Percentiles rank a stretch among this genome's conserved stretches.
phyloP scores from a whole-genome alignment of 2,888 invertebrate species.

The Pycnomerus fuliginosus region DNA sequence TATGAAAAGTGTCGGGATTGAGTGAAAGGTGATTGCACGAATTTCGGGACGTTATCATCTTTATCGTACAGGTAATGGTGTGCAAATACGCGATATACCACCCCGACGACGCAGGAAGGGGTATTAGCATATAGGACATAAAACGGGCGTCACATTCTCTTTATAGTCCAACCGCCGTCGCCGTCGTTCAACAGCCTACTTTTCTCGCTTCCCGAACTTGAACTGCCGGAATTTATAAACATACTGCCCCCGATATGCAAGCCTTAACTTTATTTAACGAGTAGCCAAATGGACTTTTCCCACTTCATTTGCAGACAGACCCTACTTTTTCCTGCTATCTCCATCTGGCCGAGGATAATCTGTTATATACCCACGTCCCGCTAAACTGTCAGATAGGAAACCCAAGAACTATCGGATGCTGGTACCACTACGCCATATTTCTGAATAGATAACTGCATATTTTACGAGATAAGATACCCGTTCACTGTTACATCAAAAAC shows the following conservation, averaged over 20 bases:
- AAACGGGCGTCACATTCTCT: conserved; percentile 33
- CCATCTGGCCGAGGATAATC: conserved; percentile 29
- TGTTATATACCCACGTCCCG: conserved; percentile 30
- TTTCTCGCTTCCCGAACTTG: conserved; percentile 5
- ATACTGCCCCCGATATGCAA: conserved; percentile 13
- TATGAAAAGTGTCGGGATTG: too few species aligned
- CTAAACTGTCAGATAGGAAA: conserved; percentile 33
- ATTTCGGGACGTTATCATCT: too few species aligned
- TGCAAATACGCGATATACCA: conserved; percentile 50
- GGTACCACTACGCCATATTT: conserved; percentile 41
- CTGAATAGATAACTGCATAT: conserved; percentile 42
- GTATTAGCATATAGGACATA: conserved; percentile 34
- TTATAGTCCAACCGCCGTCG: conserved; percentile 25
- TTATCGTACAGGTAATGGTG: conserved; percentile 52
- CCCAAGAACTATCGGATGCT: conserved; percentile 38
- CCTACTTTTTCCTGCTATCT: conserved; percentile 18
- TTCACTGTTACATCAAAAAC: conserved; percentile 15
- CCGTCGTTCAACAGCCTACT: conserved; percentile 18
- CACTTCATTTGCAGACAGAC: conserved; percentile 21
- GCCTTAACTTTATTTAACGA: conserved; percentile 19
- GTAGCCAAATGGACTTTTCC: conserved; percentile 25
- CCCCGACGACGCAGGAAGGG: conserved; percentile 26
- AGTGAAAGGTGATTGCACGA: too few species aligned
- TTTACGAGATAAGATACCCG: too few species aligned
- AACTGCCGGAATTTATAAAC: conserved; percentile 21